phyloP scores from a whole-genome alignment of 2,888 invertebrate species.

The Acholoe squamosa region DNA sequence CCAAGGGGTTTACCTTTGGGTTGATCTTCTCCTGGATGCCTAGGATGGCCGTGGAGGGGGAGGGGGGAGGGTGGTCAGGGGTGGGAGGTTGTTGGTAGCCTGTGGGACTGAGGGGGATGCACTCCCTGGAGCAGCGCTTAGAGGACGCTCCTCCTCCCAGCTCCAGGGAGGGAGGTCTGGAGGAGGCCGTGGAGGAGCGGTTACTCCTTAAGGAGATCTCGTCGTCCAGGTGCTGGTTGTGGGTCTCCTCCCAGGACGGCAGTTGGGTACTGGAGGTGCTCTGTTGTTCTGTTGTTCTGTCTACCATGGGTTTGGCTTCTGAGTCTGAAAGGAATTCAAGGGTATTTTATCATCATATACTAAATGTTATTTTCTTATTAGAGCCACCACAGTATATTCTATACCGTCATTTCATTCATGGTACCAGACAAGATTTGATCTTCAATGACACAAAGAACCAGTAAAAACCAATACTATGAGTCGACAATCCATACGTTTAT shows the following conservation, averaged over 20 bases:
- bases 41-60: slow-evolving; percentile 93
- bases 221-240: slow-evolving; percentile 23
- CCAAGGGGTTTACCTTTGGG: slow-evolving; percentile 88
- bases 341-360: background rate
- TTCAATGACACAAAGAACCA: too few relatives aligned
- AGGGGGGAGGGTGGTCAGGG: slow-evolving; percentile 96
- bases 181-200: slow-evolving; percentile 57
- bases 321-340: background rate
- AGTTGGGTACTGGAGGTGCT: background rate
- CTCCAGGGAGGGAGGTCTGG: slow-evolving; percentile 74
- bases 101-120: slow-evolving; percentile 92
- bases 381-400: too few relatives aligned
- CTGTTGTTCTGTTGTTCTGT: background rate
- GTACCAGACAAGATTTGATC: too few relatives aligned
- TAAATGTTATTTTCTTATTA: too few relatives aligned
- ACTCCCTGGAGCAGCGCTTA: slow-evolving; percentile 66
- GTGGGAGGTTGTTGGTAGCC: slow-evolving; percentile 96
- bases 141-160: slow-evolving; percentile 68
- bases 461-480: too few relatives aligned
- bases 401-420: too few relatives aligned
- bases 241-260: background rate
- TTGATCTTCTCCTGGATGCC: slow-evolving; percentile 95
- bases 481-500: too few relatives aligned
- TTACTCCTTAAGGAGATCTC: slow-evolving; percentile 16
- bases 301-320: background rate